Evolutionary conservation across 1,140 invertebrate genomes (phyloP), one percentile per base, ranked within the genome.

Genomic region (Acromyrmex echinatior): DNA sequence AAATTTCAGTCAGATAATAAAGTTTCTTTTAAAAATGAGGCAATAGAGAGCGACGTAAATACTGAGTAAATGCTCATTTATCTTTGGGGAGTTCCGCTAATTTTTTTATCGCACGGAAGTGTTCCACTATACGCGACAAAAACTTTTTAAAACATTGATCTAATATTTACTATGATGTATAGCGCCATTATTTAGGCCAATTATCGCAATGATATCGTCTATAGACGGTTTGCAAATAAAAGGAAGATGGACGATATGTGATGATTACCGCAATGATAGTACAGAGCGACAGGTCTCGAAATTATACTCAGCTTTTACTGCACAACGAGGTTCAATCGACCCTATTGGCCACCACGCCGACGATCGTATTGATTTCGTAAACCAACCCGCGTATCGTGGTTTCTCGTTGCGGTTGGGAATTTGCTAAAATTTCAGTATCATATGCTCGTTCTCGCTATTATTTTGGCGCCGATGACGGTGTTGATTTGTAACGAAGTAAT

Each of bases 281-380:
- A 39, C 60, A 49, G 10, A 53, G 53, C 65, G 79, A 84, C 70
- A 76, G 39, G 39, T 62, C 80, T 74, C 39, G 68, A 76, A 84
- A 84, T 84, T 76, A 76, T 84, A 84, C 56, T 84, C 80, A 76
- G 70, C 70, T 76, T 84, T 84, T 84, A 76, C 28, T 56, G 70
- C 35, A 21, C 39, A 84, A 49, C 39, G 70, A 51, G 66, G 39
- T 74, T 49, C 56, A 84, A 76, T 84, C 80, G 45, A 62, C 45
- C 73, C 70, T 84, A 84, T 35, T 84, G 80, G 68, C 70, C 80
- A 82, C 66, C 60, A 51, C 49, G 28, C 31, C 28, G 80, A 76
- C 80, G 80, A 76, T 84, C 70, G 80, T 82, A 82, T 84, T 84
- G 80, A 84, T 84, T 84, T 76, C 80, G 80, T 84, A 84, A 84